phyloP scores from a whole-genome alignment of 2,113 vertebrate genomes.

The Accipiter cooperii region DNA sequence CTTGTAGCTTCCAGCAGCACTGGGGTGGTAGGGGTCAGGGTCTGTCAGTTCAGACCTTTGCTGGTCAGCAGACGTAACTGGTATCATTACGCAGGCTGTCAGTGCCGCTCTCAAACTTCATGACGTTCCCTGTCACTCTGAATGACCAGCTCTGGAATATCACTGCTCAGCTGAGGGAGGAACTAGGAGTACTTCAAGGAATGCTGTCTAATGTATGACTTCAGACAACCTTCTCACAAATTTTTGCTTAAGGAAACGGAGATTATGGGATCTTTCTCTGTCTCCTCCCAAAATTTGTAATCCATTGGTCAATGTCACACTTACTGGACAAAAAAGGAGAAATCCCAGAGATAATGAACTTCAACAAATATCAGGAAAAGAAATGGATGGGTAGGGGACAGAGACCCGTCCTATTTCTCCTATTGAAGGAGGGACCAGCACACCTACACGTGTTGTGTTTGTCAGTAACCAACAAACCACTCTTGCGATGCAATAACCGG shows the following conservation, averaged over 20 bases:
- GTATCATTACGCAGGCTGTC: neutral
- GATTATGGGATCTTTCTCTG: neutral
- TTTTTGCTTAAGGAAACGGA: neutral
- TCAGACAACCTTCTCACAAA: neutral
- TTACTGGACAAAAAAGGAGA: neutral
- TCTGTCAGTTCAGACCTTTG: neutral
- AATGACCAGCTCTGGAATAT: neutral
- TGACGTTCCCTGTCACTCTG: neutral
- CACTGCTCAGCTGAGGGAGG: neutral
- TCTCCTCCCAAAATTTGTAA: neutral
- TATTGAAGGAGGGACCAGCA: neutral
- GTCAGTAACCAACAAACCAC: neutral
- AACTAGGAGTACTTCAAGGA: neutral
- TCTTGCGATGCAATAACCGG: neutral
- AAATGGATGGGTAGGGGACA: neutral
- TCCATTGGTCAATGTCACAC: neutral
- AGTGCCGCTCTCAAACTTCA: neutral
- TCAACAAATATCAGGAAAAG: neutral
- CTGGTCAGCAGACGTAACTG: neutral
- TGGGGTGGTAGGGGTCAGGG: neutral
- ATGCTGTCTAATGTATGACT: neutral
- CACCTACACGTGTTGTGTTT: fast-evolving
- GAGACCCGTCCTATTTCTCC: neutral
- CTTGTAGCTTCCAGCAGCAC: neutral
- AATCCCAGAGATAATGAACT: neutral